Conservation (phyloP, 2,888 invertebrate genomes). For the Podabrus alpinus region DNA sequence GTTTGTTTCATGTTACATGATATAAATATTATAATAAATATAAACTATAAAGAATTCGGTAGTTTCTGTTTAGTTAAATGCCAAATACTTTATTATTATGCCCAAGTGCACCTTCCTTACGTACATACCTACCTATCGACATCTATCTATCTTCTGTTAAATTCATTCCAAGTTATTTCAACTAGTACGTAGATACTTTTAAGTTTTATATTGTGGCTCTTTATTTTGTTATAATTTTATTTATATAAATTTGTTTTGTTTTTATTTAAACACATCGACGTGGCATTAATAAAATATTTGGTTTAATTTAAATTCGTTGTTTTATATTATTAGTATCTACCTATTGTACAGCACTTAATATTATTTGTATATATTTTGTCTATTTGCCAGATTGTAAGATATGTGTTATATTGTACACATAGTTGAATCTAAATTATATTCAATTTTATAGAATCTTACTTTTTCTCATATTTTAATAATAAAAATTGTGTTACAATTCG, state of each 20-base stretch:
- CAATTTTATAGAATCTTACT: conserved; percentile 45
- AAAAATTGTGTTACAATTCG: background rate
- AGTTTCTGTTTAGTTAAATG: conserved; percentile 19
- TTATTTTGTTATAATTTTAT: background rate
- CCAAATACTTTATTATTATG: conserved; percentile 3
- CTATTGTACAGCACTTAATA: conserved; percentile 44
- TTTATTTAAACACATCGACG: background rate
- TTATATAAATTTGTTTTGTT: background rate
- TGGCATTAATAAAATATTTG: background rate
- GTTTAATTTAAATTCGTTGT: background rate
- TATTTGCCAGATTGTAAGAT: conserved; percentile 52
- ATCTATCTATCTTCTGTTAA: background rate
- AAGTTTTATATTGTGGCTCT: background rate
- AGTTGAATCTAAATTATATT: conserved; percentile 55
- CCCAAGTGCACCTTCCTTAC: background rate
- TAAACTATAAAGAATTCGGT: conserved; percentile 26
- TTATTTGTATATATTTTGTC: conserved; percentile 49
- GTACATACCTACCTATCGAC: background rate
- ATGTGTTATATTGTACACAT: conserved; percentile 59
- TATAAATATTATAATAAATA: conserved; percentile 50
- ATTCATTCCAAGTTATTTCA: background rate
- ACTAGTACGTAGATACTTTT: background rate
- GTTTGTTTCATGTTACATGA: conserved; percentile 54
- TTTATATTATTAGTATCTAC: conserved; percentile 18
- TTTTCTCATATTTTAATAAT: background rate